Percentiles rank a stretch among this genome's conserved stretches.
Evolutionary conservation across 1,140 invertebrate species (phyloP).

Genomic region (Brachionus manjavacas): DNA sequence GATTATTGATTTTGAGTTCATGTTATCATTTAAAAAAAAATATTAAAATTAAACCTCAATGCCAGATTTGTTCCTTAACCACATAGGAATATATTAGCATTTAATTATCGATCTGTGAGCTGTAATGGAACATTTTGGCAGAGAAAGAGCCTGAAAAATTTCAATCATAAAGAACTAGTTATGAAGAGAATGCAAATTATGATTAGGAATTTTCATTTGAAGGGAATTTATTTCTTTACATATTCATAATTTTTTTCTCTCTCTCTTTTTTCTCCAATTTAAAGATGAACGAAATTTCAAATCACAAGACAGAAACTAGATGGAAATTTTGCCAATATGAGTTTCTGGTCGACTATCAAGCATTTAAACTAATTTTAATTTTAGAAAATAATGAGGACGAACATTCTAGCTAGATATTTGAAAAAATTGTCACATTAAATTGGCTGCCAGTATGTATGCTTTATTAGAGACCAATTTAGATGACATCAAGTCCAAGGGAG

Average conservation of each 20-base stretch:
- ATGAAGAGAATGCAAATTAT: slow-evolving; percentile 20
- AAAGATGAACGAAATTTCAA: slow-evolving; percentile 32
- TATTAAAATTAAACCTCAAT: not conserved
- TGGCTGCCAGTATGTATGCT: not conserved
- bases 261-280: not conserved
- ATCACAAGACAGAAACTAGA: not conserved
- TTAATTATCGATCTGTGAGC: not conserved
- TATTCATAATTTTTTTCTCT: slow-evolving; percentile 30
- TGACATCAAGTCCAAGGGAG: slow-evolving; percentile 12
- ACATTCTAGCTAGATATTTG: not conserved
- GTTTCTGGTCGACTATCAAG: not conserved
- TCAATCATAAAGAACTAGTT: not conserved
- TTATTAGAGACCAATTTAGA: slow-evolving; percentile 27
- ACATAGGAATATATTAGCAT: not conserved
- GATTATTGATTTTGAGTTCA: not conserved
- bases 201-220: not conserved
- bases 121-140: not conserved
- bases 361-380: not conserved
- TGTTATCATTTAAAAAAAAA: not conserved
- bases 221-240: slow-evolving; percentile 1
- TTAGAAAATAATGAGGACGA: not conserved
- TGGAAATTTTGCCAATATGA: not conserved
- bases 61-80: not conserved
- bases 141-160: not conserved
- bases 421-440: not conserved